Evolutionary conservation across 2,797 vertebrate species (phyloP), one percentile per base, ranked within the genome.

Genomic region (Phalanger gymnotis): DNA sequence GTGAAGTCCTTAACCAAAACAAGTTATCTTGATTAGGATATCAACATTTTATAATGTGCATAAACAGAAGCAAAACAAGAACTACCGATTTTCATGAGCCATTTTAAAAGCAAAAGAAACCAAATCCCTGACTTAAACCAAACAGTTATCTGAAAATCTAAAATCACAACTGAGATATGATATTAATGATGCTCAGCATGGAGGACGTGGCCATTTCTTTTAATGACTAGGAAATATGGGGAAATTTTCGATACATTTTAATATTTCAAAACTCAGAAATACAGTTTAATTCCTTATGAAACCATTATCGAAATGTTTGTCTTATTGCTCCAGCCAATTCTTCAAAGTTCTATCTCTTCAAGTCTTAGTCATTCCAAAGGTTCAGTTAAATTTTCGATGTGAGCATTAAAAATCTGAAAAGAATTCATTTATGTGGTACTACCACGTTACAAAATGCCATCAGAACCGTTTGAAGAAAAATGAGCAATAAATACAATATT

Each of bases 361-460:
- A 93, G 94, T 52, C n/a, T 96, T 73, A 92, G 95, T 53, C 40
- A 95, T 89, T 96, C 95, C 94, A 93, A 96, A 96, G 94, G 56
- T 96, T 97, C 93, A 95, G 57, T 93, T 97, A 97, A 96, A 96
- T 31, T 95, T 90, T 97, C 73, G 31, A 96, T 94, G 95, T 97
- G 97, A 96, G 95, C 91, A 97, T 95, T 97, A 94, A 94, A 97
- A 97, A 95, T 96, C 31, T 87, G 57, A 98, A 97, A 92, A 96
- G 56, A 96, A 95, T 92, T 51, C 96, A 96, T 92, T 91, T 90
- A 96, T 92, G 54, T 30, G 96, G 47, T 96, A 96, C 61, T 89
- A 61, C 95, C 6, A 28, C 92, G 96, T 98, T 91, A 93, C 94
- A 96, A 98, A 95, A 94, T 56, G 53, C 94, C 91, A 95, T 97